A percentile compares a stretch with the other conserved stretches of the same genome.
Conservation (phyloP, 2,797 vertebrate genomes). For the Moxostoma hubbsi region DNA sequence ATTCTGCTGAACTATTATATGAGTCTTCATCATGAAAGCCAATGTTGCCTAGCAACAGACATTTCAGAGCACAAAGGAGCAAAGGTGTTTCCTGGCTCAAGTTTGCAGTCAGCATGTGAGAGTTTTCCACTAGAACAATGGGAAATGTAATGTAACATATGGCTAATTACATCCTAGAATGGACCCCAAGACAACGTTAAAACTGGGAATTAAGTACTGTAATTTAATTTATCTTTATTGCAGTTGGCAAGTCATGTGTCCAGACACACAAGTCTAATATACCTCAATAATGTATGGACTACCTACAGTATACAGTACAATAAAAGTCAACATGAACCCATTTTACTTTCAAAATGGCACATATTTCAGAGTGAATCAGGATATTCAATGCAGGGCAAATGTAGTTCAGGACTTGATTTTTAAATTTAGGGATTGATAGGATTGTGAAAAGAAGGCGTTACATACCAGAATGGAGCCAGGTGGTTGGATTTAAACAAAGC, state of each 20-base stretch:
- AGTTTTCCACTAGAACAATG: conserved; percentile 46
- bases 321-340: no score
- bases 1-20: conserved; percentile 59
- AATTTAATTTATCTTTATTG: conserved; percentile 36
- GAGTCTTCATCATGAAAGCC: conserved; percentile 72
- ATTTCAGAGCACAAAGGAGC: conserved; percentile 75
- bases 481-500: no score
- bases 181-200: conserved; percentile 37
- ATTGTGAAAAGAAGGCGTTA: no score
- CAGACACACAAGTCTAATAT: background rate
- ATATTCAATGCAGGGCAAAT: no score
- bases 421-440: no score
- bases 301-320: no score
- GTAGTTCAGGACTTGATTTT: no score
- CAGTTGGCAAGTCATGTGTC: background rate
- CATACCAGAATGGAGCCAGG: no score
- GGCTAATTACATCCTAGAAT: conserved; percentile 26
- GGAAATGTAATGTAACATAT: conserved; percentile 35
- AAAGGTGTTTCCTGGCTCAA: conserved; percentile 80
- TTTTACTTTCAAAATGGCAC: no score
- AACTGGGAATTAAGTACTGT: conserved; percentile 32
- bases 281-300: conserved; percentile 53
- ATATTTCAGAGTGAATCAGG: no score
- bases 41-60: conserved; percentile 81
- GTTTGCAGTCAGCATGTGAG: conserved; percentile 49